Percentiles rank a stretch among this genome's conserved stretches.
phyloP scores from a whole-genome alignment of 2,888 invertebrate species.

The Allygus modestus region DNA sequence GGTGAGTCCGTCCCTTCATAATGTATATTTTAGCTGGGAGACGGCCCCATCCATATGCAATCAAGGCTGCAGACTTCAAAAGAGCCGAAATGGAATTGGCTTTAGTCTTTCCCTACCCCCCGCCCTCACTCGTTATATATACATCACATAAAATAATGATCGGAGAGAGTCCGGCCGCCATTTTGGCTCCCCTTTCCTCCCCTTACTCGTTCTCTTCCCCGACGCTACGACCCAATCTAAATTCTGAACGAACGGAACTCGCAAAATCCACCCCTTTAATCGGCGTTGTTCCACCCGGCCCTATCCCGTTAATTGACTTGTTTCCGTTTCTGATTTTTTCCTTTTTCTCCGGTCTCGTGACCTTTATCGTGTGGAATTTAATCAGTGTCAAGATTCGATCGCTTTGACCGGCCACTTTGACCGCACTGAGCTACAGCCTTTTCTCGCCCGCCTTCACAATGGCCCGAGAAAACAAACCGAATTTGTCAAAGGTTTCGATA shows the following conservation, averaged over 20 bases:
- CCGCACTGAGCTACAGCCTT: neutral
- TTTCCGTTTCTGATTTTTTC: slow-evolving; percentile 49
- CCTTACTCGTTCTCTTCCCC: slow-evolving; percentile 37
- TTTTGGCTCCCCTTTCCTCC: slow-evolving; percentile 67
- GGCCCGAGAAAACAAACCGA: slow-evolving; percentile 30
- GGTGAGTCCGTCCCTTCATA: slow-evolving; percentile 64
- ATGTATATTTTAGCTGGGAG: slow-evolving; percentile 67
- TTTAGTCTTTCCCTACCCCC: slow-evolving; percentile 62
- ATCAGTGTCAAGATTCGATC: slow-evolving; percentile 55
- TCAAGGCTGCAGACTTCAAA: slow-evolving; percentile 65
- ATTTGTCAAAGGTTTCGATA: slow-evolving; percentile 49
- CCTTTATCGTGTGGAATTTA: slow-evolving; percentile 47
- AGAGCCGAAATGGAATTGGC: slow-evolving; percentile 66
- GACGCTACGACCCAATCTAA: slow-evolving; percentile 52
- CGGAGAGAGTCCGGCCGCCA: slow-evolving; percentile 67
- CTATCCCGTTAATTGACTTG: slow-evolving; percentile 53
- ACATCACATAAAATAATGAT: slow-evolving; percentile 70
- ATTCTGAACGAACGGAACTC: slow-evolving; percentile 57
- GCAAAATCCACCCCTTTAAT: slow-evolving; percentile 58
- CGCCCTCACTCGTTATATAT: slow-evolving; percentile 67
- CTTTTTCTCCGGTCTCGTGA: slow-evolving; percentile 38
- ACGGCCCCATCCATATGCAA: slow-evolving; percentile 65
- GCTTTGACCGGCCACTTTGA: slow-evolving; percentile 45
- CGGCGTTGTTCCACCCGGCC: slow-evolving; percentile 43
- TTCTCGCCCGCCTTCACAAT: slow-evolving; percentile 23